Evolutionary conservation across 1,140 invertebrate genomes (phyloP), one percentile per base, ranked within the genome.

Genomic region (Aphelenchoides fujianensis): DNA sequence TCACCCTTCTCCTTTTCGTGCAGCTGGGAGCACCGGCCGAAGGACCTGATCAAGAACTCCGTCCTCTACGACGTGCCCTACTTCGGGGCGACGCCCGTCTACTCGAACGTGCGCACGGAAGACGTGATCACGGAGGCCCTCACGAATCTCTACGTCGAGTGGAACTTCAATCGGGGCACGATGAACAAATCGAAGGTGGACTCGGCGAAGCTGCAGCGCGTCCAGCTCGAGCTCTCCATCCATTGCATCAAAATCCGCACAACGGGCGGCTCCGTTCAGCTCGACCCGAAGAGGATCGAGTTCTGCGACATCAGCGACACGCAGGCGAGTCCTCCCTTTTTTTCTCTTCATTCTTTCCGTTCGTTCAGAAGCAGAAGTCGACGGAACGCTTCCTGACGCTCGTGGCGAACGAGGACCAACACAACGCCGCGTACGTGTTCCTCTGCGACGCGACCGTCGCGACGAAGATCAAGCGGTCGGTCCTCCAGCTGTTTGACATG

Each of bases 341-440:
- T 48, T 48, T 23, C n/a, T n/a, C n/a, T n/a, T n/a, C n/a, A n/a
- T 48, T 48, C 12, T 16, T 48, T 23, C 23, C 41, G 23, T 16
- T 12, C 23, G 12, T 48, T 48, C 41, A 48, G 41, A 48, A 48
- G 23, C 41, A 48, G 23, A 48, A 48, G 23, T 16, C 12, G 12
- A 16, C 41, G 12, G 41, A 48, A 48, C 41, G 41, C 23, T 48
- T 48, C 23, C 41, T 48, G 12, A 48, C 41, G 12, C 12, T 48
- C 41, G 41, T 48, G 12, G 41, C 41, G 12, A 48, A 48, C 41
- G 41, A 48, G 23, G 41, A 48, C 23, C 12, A 12, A 16, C 41
- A 48, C 41, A 48, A 48, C 41, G 41, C 41, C 41, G 41, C 41
- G 41, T 48, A 48, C 41, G 41, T 48, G 12, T 48, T 48, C 41